Evolutionary conservation across 2,113 vertebrate genomes (phyloP).

Genomic region (Engraulis encrasicolus): DNA sequence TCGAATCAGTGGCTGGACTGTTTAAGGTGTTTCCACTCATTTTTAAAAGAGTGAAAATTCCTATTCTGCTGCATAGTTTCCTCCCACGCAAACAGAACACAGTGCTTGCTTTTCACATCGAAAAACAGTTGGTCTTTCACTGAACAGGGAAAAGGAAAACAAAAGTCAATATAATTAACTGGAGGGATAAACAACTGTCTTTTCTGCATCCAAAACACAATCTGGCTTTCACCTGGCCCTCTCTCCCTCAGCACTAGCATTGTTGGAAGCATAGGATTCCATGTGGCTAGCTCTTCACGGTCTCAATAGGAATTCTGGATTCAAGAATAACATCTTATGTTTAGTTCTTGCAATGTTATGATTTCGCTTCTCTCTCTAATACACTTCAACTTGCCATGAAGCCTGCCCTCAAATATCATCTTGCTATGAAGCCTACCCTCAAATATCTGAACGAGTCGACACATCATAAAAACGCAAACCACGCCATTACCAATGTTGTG

Average conservation of each 20-base stretch:
- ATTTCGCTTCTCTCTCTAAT: not conserved
- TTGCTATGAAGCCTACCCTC: not conserved
- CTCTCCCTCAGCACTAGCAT: not conserved
- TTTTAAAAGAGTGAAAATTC: slow-evolving; percentile 54
- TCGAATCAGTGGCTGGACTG: slow-evolving; percentile 74
- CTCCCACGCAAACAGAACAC: slow-evolving; percentile 58
- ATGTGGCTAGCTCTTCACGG: not conserved
- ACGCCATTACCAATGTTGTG: not conserved
- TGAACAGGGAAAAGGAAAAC: slow-evolving; percentile 47
- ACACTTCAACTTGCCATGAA: not conserved
- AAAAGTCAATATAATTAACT: slow-evolving; percentile 45
- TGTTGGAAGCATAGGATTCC: not conserved
- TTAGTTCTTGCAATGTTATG: not conserved
- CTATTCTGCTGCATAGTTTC: slow-evolving; percentile 64
- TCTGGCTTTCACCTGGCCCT: slow-evolving; percentile 5
- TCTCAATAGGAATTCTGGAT: not conserved
- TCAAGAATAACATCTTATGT: not conserved
- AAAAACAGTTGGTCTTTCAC: slow-evolving; percentile 61
- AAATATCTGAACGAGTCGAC: not conserved
- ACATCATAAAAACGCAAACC: not conserved
- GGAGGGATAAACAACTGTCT: not conserved
- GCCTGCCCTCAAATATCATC: not conserved
- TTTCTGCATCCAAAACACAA: not conserved
- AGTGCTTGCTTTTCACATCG: slow-evolving; percentile 58
- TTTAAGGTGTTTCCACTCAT: slow-evolving; percentile 75